A percentile compares a stretch with the other conserved stretches of the same genome.
Conservation (phyloP, 2,888 invertebrate species). For the Cinara cedri region DNA sequence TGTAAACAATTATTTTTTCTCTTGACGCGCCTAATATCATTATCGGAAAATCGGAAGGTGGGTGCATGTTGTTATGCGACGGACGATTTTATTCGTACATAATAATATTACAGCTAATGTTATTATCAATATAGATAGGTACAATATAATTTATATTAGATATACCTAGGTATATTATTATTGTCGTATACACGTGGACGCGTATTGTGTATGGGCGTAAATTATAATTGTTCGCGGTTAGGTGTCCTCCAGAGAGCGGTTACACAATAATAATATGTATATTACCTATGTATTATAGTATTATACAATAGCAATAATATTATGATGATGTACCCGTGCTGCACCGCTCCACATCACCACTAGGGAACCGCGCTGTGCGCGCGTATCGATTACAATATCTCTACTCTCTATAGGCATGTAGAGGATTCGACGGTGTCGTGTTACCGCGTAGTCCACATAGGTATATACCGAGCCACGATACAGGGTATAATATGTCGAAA, state of each 20-base stretch:
- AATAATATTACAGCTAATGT: too few species aligned
- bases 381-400: not conserved
- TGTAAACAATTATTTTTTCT: too few species aligned
- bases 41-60: too few species aligned
- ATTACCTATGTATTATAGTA: not conserved
- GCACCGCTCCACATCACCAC: not conserved
- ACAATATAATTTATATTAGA: not conserved
- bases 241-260: not conserved
- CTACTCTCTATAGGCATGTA: not conserved
- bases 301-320: too few species aligned
- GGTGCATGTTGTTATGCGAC: too few species aligned
- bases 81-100: too few species aligned
- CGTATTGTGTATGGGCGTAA: too few species aligned
- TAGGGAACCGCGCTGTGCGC: too few species aligned
- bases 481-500: too few species aligned
- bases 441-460: not conserved
- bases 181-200: not conserved
- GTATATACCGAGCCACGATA: too few species aligned
- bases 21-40: too few species aligned
- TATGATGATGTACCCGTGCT: too few species aligned
- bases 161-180: not conserved
- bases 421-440: not conserved
- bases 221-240: slow-evolving; percentile 6
- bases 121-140: not conserved
- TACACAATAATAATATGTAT: not conserved